phyloP scores from a whole-genome alignment of 1,140 invertebrate species.

The Frieseomelitta varia region DNA sequence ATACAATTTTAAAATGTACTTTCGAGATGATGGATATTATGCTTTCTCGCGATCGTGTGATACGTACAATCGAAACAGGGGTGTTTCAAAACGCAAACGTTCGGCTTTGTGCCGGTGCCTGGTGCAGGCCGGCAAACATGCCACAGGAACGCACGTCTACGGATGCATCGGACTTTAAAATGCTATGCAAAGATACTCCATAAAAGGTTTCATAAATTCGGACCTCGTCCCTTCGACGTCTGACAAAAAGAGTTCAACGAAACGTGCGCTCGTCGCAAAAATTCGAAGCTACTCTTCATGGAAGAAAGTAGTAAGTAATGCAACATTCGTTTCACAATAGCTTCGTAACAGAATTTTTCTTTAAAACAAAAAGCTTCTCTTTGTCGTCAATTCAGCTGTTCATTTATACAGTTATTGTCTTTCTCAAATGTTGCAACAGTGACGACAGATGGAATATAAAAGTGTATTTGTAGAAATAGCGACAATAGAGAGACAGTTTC shows the following conservation, averaged over 20 bases:
- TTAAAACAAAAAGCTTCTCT: too few species aligned
- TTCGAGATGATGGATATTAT: neutral
- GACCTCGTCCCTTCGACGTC: neutral
- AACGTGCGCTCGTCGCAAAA: neutral
- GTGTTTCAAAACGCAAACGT: conserved; percentile 43
- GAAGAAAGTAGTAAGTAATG: neutral
- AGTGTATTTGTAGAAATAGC: too few species aligned
- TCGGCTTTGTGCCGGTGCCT: conserved; percentile 71
- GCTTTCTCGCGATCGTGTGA: too few species aligned
- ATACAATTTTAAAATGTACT: neutral
- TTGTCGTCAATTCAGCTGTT: too few species aligned
- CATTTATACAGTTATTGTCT: too few species aligned
- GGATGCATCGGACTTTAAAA: conserved; percentile 75
- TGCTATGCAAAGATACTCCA: conserved; percentile 70
- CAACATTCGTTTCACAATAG: neutral
- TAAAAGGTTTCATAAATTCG: conserved; percentile 55
- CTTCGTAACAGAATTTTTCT: too few species aligned
- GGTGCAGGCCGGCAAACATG: conserved; percentile 73
- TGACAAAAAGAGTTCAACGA: neutral
- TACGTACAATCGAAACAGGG: conserved; percentile 11
- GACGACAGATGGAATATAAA: neutral
- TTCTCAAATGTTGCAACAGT: neutral
- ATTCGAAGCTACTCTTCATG: neutral
- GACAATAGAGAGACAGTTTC: too few species aligned
- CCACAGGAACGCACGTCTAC: conserved; percentile 56